These are phyloP conservation scores for Drosophila nigrodunni DNA, from an alignment of 1,140 invertebrate genomes.

Conservation along the genomic window DNA sequence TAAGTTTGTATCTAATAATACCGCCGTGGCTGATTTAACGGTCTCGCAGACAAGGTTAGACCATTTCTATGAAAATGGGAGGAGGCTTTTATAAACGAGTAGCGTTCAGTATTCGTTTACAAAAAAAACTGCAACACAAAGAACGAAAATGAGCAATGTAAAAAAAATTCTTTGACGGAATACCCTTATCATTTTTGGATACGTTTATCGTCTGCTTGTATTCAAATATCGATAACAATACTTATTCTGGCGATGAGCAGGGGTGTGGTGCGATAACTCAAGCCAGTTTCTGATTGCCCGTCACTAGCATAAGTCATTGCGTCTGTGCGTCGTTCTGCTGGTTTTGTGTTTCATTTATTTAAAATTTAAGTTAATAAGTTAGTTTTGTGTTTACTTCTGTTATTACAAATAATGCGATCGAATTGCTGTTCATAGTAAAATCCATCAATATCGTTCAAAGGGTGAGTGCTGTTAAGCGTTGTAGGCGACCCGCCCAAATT, in stretches of 20 bases:
- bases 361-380: slow-evolving; percentile 52
- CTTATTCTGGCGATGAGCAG: slow-evolving; percentile 4
- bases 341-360: slow-evolving; percentile 56
- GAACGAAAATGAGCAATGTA: too few relatives aligned
- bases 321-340: slow-evolving; percentile 37
- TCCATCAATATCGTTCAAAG: slow-evolving; percentile 16
- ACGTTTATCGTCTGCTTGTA: not conserved
- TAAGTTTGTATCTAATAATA: too few relatives aligned
- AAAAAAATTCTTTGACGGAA: too few relatives aligned
- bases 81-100: too few relatives aligned
- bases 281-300: slow-evolving; percentile 37
- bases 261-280: slow-evolving; percentile 52
- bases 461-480: slow-evolving; percentile 40
- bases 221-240: slow-evolving; percentile 20
- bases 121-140: too few relatives aligned
- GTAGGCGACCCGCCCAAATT: slow-evolving; percentile 68
- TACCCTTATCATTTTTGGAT: too few relatives aligned
- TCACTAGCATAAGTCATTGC: slow-evolving; percentile 52
- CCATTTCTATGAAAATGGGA: too few relatives aligned
- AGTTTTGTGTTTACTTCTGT: slow-evolving; percentile 50
- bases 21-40: too few relatives aligned
- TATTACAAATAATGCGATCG: slow-evolving; percentile 54
- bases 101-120: too few relatives aligned
- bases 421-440: slow-evolving; percentile 26
- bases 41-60: too few relatives aligned